Evolutionary conservation across 1,140 invertebrate species (phyloP), one percentile per base, ranked within the genome.

Genomic region (Caenorhabditis latens): DNA sequence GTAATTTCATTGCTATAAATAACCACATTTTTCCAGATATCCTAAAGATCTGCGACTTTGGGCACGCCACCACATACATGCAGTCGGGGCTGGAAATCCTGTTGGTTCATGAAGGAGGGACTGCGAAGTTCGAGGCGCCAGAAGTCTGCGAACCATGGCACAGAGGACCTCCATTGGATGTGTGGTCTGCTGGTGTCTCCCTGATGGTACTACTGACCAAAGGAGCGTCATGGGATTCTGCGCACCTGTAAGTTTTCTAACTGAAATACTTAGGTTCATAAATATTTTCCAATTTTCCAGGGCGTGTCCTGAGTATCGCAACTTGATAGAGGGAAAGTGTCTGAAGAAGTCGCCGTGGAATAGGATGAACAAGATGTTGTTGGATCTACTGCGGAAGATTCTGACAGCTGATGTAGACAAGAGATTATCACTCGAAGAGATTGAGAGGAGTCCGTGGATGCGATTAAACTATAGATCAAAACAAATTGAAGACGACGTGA

Each of bases 21-120:
- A 32, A 32, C 0, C 32, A n/a, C 2, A 65, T 65, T 14, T 40
- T 71, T 85, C 19, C 50, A 85, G 84, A 43, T 42, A n/a, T 84
- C 2, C 83, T 87, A 2, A 87, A 87, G 46, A 87, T 87, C 61
- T 42, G 55, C 16, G 86, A 87, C 43, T 87, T 87, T n/a, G 86
- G 86, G 4, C 16, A 67, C 50, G 86, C 82, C 4, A 84, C 83
- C 3, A 13, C 65, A 4, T 84, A 65, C 24, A 13, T 13, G 4
- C 8, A 84, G 2, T 46, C 67, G 16, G 82, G 57, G 7, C 19
- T 21, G 16, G 63, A 86, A 21, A 16, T 13, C 7, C 21, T 32
- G 4, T 4, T 86, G 6, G 63, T 32, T 19, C 9, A 16, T 4
- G 11, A 16, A 13, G 46, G 84, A 21, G 84, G 84, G 14, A 86